Percentiles rank a stretch among this genome's conserved stretches.
phyloP scores from a whole-genome alignment of 2,797 vertebrate species.

The Bradypus variegatus region DNA sequence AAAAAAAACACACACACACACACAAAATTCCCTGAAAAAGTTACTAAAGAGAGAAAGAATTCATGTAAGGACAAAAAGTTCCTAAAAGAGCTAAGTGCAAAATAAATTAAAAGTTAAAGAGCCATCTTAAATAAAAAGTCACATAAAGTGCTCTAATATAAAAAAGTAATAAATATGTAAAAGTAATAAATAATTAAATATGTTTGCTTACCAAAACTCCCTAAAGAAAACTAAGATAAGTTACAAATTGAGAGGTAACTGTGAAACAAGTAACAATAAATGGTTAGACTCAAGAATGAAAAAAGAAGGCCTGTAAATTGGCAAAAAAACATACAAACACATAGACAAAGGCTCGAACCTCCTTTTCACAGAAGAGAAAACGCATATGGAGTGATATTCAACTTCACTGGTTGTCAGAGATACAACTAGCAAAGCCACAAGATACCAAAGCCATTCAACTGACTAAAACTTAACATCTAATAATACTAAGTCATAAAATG shows the following conservation, averaged over 20 bases:
- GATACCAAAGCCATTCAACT: not conserved
- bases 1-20: too few species aligned
- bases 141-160: not conserved
- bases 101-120: not conserved
- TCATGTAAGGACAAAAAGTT: not conserved
- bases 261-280: not conserved
- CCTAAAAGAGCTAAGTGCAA: not conserved
- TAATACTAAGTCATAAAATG: not conserved
- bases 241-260: not conserved
- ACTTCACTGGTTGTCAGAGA: not conserved
- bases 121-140: not conserved
- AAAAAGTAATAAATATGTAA: not conserved
- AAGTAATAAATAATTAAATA: not conserved
- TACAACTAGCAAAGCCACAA: not conserved
- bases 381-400: not conserved
- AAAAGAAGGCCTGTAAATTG: not conserved
- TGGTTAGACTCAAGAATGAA: not conserved
- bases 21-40: not conserved
- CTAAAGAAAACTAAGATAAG: not conserved
- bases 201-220: not conserved
- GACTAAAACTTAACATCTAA: not conserved
- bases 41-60: not conserved
- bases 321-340: not conserved
- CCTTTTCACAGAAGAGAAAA: not conserved
- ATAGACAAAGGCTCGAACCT: not conserved